phyloP scores from a whole-genome alignment of 2,113 vertebrate genomes.

The Tylochromis polylepis region DNA sequence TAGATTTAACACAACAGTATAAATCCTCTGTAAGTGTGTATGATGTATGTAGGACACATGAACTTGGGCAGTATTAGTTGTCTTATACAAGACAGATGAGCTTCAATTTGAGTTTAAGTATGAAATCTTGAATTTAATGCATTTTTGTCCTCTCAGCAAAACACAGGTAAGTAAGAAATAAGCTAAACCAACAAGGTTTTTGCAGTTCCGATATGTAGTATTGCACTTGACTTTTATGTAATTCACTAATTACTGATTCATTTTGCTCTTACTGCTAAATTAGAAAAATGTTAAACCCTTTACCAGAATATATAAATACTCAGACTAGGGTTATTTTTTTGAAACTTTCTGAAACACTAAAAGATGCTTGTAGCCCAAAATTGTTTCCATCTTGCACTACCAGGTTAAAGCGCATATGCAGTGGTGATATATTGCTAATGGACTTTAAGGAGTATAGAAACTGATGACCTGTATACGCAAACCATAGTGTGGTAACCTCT shows the following conservation, averaged over 20 bases:
- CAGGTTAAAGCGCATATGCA: background rate
- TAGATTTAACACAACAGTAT: accelerated
- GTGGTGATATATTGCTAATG: background rate
- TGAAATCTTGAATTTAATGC: background rate
- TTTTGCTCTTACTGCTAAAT: background rate
- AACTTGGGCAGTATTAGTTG: background rate
- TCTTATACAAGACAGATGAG: background rate
- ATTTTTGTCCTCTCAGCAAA: background rate
- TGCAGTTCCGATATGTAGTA: background rate
- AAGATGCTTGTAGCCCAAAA: background rate
- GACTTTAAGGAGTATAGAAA: background rate
- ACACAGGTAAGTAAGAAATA: background rate
- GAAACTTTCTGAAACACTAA: background rate
- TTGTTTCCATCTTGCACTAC: background rate
- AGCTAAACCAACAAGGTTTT: background rate
- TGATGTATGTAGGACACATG: background rate
- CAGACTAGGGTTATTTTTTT: background rate
- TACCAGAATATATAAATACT: no score
- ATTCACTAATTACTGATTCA: background rate
- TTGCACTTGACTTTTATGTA: background rate
- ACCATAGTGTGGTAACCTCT: slow-evolving; percentile 25
- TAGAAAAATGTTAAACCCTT: background rate
- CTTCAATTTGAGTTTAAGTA: background rate
- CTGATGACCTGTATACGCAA: slow-evolving; percentile 1
- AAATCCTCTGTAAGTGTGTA: background rate